Conservation (phyloP, 53 echinoderm and acorn worm species). For the Hippasteria phrygiana region DNA sequence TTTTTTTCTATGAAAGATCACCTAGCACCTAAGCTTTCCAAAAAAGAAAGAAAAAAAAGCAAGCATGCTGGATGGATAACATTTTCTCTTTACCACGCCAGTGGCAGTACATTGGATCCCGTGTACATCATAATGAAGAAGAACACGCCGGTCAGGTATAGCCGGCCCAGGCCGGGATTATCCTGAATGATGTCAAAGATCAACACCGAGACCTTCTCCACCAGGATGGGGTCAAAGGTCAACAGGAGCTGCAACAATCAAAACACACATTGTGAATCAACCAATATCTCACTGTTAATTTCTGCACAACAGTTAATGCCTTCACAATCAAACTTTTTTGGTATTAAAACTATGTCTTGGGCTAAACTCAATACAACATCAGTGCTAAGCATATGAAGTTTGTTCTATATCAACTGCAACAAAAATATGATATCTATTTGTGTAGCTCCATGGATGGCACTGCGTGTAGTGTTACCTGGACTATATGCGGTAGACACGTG, state of each 20-base stretch:
- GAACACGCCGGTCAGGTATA: constrained; percentile 95
- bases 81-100: constrained; percentile 81
- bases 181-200: constrained; percentile 83
- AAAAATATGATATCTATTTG: too few species aligned
- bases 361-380: too few species aligned
- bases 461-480: constrained; percentile 84
- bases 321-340: too few species aligned
- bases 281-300: neutral
- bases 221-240: constrained; percentile 99
- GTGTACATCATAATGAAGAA: constrained; percentile 99
- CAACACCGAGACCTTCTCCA: constrained; percentile 96
- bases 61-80: too few species aligned
- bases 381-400: too few species aligned
- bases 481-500: constrained; percentile 87
- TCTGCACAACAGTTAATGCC: too few species aligned
- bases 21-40: too few species aligned
- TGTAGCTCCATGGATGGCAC: too few species aligned
- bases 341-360: too few species aligned
- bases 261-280: neutral
- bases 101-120: constrained; percentile 96
- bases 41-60: too few species aligned
- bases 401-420: too few species aligned
- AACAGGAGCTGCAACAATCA: constrained; percentile 77
- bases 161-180: constrained; percentile 87
- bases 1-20: too few species aligned